Evolutionary conservation across 92 coral and sea anemone species (phyloP).

Genomic region (Porites evermanni): DNA sequence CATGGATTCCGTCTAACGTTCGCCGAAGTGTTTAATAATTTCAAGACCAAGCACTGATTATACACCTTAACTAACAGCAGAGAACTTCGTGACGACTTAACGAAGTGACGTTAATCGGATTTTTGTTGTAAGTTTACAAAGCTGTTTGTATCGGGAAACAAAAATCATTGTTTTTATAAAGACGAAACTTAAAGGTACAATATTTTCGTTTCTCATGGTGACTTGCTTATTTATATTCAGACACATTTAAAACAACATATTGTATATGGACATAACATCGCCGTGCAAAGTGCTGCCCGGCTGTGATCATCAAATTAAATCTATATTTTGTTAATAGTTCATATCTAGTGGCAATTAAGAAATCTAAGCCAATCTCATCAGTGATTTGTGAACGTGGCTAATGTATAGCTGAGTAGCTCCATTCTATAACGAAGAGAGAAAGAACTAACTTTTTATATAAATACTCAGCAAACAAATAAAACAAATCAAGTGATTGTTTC

Average conservation of each 20-base stretch:
- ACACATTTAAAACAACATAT: neutral
- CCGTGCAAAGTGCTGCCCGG: neutral
- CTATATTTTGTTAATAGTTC: too few relatives aligned
- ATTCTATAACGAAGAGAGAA: neutral
- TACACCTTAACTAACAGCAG: neutral
- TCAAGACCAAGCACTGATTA: neutral
- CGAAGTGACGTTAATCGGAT: neutral
- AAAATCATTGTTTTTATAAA: neutral
- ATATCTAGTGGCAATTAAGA: neutral
- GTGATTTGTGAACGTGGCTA: neutral
- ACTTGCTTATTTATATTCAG: neutral
- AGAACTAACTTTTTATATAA: neutral
- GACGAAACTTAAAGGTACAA: neutral
- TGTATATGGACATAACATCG: neutral
- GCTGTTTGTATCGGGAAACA: neutral
- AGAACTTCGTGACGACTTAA: neutral
- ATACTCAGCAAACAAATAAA: constrained; percentile 8
- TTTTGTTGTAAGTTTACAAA: neutral
- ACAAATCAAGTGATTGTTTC: neutral
- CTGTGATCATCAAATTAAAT: neutral
- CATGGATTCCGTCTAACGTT: too few relatives aligned
- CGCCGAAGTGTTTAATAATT: too few relatives aligned
- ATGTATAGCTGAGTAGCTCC: neutral
- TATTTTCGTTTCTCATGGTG: neutral
- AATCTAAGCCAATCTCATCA: neutral